Conservation (phyloP, 2,113 vertebrate species). For the Melanostigma gelatinosum region DNA sequence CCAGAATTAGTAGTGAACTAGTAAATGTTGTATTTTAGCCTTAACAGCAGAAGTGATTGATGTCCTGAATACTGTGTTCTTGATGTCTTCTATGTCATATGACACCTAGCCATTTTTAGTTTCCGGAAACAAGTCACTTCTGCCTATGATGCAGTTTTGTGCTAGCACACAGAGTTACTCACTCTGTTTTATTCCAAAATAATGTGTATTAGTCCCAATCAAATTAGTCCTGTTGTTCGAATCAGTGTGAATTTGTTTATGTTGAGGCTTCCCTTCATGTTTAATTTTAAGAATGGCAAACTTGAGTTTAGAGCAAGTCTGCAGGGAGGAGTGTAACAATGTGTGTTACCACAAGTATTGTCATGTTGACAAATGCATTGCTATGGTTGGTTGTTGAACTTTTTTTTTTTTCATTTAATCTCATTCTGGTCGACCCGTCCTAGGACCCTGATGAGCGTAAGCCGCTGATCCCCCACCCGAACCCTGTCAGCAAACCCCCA, state of each 20-base stretch:
- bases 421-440: background rate
- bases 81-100: constrained; percentile 21
- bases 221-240: background rate
- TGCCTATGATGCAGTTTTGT: background rate
- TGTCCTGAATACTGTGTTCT: background rate
- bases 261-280: background rate
- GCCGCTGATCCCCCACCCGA: constrained; percentile 88
- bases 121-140: constrained; percentile 21
- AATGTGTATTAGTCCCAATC: background rate
- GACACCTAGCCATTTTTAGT: constrained; percentile 52
- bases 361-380: background rate
- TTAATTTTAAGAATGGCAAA: background rate
- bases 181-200: background rate
- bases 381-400: background rate
- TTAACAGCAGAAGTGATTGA: no score
- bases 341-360: background rate
- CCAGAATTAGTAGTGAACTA: background rate
- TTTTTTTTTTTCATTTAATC: background rate
- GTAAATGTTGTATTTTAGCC: background rate
- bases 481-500: constrained; percentile 88
- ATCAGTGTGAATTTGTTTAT: background rate
- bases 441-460: constrained; percentile 84
- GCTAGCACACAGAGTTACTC: background rate
- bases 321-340: background rate
- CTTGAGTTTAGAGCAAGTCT: background rate